These are phyloP conservation scores for Nyctereutes procyonoides DNA, from an alignment of 2,113 vertebrate genomes.

Conservation along the genomic window DNA sequence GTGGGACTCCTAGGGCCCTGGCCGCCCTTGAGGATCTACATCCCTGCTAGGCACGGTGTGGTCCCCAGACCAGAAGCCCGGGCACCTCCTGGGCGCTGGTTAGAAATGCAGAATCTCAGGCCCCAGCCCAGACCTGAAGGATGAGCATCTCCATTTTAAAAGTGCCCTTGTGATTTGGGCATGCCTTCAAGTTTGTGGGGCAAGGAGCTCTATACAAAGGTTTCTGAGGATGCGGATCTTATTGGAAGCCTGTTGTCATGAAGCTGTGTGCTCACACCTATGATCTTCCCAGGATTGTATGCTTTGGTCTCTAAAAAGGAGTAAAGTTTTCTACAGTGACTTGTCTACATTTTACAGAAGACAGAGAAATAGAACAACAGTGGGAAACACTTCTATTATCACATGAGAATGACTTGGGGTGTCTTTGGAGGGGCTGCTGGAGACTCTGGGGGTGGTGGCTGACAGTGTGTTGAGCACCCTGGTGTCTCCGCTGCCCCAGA, in stretches of 20 bases:
- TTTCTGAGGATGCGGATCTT: too few species aligned
- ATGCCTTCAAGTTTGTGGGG: background rate
- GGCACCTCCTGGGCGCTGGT: background rate
- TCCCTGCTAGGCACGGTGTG: too few species aligned
- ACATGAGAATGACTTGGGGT: background rate
- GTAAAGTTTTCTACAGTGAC: background rate
- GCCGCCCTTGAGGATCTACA: rapidly evolving
- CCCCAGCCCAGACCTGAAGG: background rate
- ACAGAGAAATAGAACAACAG: background rate
- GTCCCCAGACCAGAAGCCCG: background rate
- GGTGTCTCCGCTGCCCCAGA: rapidly evolving
- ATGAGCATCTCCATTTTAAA: background rate
- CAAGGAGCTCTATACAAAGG: rapidly evolving
- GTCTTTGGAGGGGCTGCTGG: background rate
- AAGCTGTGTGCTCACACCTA: background rate
- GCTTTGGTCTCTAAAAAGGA: background rate
- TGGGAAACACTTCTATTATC: background rate
- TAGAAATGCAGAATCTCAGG: background rate
- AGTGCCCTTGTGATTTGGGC: rapidly evolving
- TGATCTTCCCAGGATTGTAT: rapidly evolving
- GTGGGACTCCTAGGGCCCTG: background rate
- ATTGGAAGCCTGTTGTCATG: rapidly evolving
- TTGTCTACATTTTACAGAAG: background rate
- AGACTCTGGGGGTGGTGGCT: background rate
- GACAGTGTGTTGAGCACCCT: rapidly evolving